phyloP scores from a whole-genome alignment of 1,140 invertebrate genomes.

The Wiebesia pumilae region DNA sequence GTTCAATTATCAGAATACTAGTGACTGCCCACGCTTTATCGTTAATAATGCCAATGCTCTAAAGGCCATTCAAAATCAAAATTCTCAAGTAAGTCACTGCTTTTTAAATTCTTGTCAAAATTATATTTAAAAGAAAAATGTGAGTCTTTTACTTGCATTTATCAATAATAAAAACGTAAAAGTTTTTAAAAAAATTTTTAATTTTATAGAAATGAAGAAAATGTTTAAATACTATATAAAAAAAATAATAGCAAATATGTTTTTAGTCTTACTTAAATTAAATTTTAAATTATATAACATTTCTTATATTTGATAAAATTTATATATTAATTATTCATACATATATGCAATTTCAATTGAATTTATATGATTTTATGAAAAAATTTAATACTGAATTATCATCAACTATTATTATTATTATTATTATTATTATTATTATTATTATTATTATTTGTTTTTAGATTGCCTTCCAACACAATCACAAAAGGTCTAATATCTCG shows the following conservation, averaged over 20 bases:
- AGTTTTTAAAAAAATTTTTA: too few relatives aligned
- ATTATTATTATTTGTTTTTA: constrained; percentile 10
- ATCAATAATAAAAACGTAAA: too few relatives aligned
- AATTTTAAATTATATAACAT: background rate
- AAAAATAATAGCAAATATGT: background rate
- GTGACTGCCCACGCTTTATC: constrained; percentile 67
- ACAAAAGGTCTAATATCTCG: constrained; percentile 60
- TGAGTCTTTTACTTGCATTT: too few relatives aligned
- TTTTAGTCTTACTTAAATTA: background rate
- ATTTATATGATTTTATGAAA: background rate
- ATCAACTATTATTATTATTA: background rate
- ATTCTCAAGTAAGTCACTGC: constrained; percentile 47
- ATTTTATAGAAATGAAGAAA: background rate
- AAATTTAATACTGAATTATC: background rate
- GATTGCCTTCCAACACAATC: constrained; percentile 61
- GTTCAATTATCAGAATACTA: constrained; percentile 66
- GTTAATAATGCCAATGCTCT: constrained; percentile 63
- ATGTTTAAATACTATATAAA: background rate
- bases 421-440: too few relatives aligned
- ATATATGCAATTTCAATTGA: too few relatives aligned
- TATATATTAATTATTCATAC: too few relatives aligned
- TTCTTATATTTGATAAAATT: too few relatives aligned
- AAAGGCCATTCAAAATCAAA: constrained; percentile 61
- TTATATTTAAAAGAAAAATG: background rate
- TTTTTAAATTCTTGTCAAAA: background rate